Base-by-base conservation (phyloP, 2,888 invertebrate genomes). In the Oligia fasciuncula region DNA sequence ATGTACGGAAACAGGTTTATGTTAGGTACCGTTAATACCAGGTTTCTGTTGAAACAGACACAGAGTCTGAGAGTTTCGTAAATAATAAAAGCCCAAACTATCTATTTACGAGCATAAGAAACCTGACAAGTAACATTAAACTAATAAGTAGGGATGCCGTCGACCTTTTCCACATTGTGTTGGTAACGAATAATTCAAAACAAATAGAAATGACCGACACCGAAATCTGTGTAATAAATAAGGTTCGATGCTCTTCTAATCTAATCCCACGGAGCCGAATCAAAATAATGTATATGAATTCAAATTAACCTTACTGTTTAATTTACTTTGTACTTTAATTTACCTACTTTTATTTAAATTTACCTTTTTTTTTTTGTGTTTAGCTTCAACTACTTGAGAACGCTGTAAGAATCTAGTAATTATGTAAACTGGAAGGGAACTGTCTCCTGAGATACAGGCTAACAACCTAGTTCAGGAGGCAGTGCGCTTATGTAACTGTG, bases 1-100 rank as follows among this genome's bases (percentile, higher is more conserved):
- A 11, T 0, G 17, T 17, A 54, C 5, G 4, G 4, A 60, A 78
- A 79, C 71, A 17, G 54, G 51, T 80, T 79, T 65, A 54, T 17
- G 35, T 54, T 29, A n/a, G n/a, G n/a, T n/a, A 54, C 17, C 43
- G 19, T 43, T 66, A 13, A 9, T n/a, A 57, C 8, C 13, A 11
- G 4, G 40, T 29, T 62, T 77, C 9, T 51, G 8, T 43, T 29
- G 43, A 78, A 40, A n/a, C 35, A 40, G 4, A 40, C 35, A 63
- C 29, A 60, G 1, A 40, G 4, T 69, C 13, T 49, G 19, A 51
- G 14, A 69, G 2, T 51, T 29, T 23, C 0, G 19, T 49, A 57
- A 57, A 23, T 13, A 35, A 11, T 49, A 76, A 62, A 49, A 40
- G 19, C 4, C n/a, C 46, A 35, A 57, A 35, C 13, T 51, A 35